Base-by-base conservation (phyloP, 2,888 invertebrate genomes). In the Venustoraphidia nigricollis region DNA sequence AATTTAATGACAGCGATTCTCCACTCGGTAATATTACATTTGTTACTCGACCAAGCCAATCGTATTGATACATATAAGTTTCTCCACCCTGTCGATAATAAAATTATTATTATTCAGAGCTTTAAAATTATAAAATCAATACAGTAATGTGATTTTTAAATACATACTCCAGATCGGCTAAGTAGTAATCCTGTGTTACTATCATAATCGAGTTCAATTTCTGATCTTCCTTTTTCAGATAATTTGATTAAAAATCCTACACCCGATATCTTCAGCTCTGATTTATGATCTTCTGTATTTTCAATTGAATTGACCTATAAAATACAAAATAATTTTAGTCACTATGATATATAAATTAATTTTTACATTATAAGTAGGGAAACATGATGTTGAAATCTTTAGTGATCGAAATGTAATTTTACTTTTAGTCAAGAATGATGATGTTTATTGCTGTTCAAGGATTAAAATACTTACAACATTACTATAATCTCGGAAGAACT, bases 231-330 rank as follows among this genome's bases (percentile, higher is more conserved):
- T 59, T 91, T 89, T 61, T 92, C 89, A 14, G 84, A 79, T 57
- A 94, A 76, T 64, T 84, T 88, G 40, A 91, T 87, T 57, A 96
- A 76, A 60, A 90, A 86, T 40, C 93, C 92, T 58, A 92, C 86
- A 51, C 92, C 93, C 53, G 92, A 92, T 66, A 95, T 91, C 65
- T 87, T 86, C 50, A 96, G 71, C 61, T 90, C 88, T 9, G 89
- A 85, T 66, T 93, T 93, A 64, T 91, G 90, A 62, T 92, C 91
- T 67, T 91, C 91, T 9, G 90, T 90, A 61, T 92, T 92, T 68
- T 93, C 93, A 58, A 92, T 93, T 4, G 93, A 91, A 62, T 89
- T 93, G 41, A 73, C 60, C 60, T 60, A 52, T 47, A 47, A 46
- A 39, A 40, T 27, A 6, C 27, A 42, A 50, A 10, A 27, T 37